phyloP scores from a whole-genome alignment of 2,888 invertebrate species.

The Zonitis immaculata region DNA sequence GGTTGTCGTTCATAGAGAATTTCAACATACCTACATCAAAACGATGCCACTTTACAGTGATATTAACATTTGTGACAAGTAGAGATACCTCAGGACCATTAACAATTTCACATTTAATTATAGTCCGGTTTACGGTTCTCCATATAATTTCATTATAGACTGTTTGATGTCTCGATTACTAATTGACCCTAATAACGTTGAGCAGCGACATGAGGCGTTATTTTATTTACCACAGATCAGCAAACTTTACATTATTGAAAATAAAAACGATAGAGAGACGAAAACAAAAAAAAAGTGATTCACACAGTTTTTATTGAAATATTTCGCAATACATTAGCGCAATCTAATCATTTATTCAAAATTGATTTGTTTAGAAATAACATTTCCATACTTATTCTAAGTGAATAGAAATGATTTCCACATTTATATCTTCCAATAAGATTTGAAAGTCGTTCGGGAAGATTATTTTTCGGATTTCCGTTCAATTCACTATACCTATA shows the following conservation, averaged over 20 bases:
- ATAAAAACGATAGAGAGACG: no score
- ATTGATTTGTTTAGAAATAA: no score
- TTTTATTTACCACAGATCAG: constrained; percentile 12
- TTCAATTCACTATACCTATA: neutral
- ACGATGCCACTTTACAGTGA: no score
- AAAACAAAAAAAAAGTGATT: no score
- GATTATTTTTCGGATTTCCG: constrained; percentile 8
- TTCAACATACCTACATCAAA: no score
- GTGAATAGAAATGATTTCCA: constrained; percentile 1
- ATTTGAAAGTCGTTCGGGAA: neutral
- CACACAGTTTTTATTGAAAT: neutral
- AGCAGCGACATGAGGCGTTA: constrained; percentile 23
- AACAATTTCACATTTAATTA: constrained; percentile 22
- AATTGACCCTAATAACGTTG: constrained; percentile 21
- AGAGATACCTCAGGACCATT: constrained; percentile 6
- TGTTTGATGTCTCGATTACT: constrained; percentile 23
- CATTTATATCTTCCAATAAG: neutral
- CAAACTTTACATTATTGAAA: neutral
- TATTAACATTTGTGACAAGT: neutral
- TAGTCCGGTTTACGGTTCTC: constrained; percentile 21
- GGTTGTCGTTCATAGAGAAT: neutral
- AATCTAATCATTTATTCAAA: constrained; percentile 1
- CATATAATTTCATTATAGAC: constrained; percentile 24
- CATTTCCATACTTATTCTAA: neutral
- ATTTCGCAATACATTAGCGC: neutral